Conservation (phyloP, 2,797 vertebrate species). For the Tauraco hartlaubi region DNA sequence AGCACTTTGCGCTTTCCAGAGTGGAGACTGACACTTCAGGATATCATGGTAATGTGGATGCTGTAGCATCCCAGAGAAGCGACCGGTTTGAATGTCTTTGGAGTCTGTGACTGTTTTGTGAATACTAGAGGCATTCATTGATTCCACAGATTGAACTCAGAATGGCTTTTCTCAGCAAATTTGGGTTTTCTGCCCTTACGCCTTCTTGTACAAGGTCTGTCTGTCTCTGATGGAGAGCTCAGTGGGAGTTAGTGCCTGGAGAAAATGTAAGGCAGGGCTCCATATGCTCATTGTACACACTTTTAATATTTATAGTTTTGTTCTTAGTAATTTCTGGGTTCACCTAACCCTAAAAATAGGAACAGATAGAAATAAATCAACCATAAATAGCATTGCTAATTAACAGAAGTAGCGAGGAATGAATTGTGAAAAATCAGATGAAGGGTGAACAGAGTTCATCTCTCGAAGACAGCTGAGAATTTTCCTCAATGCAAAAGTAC, state of each 20-base stretch:
- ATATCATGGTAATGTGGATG: neutral
- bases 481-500: constrained; percentile 13
- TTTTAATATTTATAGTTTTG: neutral
- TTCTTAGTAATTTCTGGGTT: neutral
- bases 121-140: neutral
- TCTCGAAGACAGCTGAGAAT: neutral
- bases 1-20: neutral
- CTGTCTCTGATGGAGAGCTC: neutral
- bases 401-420: neutral
- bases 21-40: neutral
- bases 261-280: neutral
- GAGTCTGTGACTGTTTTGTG: neutral
- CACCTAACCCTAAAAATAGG: neutral
- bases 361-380: constrained; percentile 14
- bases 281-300: neutral
- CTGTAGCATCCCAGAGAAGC: neutral
- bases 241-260: neutral
- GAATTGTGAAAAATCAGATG: neutral
- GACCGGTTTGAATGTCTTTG: neutral
- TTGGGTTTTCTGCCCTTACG: neutral
- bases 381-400: constrained; percentile 3
- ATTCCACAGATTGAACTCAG: neutral
- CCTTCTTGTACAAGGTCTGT: neutral
- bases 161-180: neutral
- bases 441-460: constrained; percentile 19